These are phyloP conservation scores for Oryzias woworae DNA, from an alignment of 2,113 vertebrate genomes.

Conservation along the genomic window DNA sequence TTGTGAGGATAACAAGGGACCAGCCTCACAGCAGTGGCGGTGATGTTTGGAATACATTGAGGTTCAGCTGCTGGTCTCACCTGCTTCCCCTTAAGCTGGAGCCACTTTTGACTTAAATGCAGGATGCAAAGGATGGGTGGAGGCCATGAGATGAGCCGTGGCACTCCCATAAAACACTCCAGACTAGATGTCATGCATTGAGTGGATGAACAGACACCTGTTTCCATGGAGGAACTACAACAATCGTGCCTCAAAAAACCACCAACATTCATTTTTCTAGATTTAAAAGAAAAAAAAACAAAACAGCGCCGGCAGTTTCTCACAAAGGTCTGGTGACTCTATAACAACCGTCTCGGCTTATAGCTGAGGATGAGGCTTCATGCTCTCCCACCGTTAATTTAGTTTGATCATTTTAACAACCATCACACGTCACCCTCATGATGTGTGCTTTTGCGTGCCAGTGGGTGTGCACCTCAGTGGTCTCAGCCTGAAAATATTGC, in stretches of 20 bases:
- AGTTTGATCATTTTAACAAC: slow-evolving; percentile 7
- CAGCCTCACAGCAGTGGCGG: slow-evolving; percentile 27
- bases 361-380: background rate
- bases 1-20: slow-evolving; percentile 32
- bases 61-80: slow-evolving; percentile 39
- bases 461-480: slow-evolving; percentile 11
- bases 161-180: slow-evolving; percentile 18
- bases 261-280: no score
- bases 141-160: slow-evolving; percentile 33
- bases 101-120: slow-evolving; percentile 9
- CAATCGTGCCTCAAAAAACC: background rate
- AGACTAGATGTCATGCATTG: slow-evolving; percentile 11
- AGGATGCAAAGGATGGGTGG: slow-evolving; percentile 4
- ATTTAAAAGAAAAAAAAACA: background rate
- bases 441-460: slow-evolving; percentile 14
- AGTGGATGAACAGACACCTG: background rate
- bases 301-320: background rate
- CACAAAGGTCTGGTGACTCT: background rate
- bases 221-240: slow-evolving; percentile 8
- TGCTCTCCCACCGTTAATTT: no score
- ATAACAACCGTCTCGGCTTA: background rate
- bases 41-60: slow-evolving; percentile 38
- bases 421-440: slow-evolving; percentile 14
- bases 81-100: slow-evolving; percentile 17
- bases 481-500: slow-evolving; percentile 46